phyloP scores from a whole-genome alignment of 92 coral and sea anemone genomes.

The Scolanthus callimorphus region DNA sequence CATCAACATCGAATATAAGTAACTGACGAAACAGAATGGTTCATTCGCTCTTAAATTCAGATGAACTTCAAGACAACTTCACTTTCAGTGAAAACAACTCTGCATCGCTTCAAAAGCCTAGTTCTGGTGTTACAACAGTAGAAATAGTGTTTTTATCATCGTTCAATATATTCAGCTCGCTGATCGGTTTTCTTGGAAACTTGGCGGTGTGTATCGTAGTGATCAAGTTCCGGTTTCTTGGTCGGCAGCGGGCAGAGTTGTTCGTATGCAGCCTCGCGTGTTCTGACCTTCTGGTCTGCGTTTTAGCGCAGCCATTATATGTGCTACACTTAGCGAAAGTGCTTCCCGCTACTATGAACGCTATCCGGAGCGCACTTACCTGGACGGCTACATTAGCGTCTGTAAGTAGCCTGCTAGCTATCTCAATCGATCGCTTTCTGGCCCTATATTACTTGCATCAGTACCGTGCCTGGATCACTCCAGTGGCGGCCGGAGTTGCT shows the following conservation, averaged over 20 bases:
- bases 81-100: neutral
- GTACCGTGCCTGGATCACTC: slow-evolving; percentile 46
- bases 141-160: slow-evolving; percentile 16
- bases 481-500: slow-evolving; percentile 29
- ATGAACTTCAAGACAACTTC: neutral
- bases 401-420: slow-evolving; percentile 58
- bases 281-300: slow-evolving; percentile 64
- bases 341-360: slow-evolving; percentile 28
- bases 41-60: no score
- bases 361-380: slow-evolving; percentile 44
- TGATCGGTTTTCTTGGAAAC: slow-evolving; percentile 66
- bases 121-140: neutral
- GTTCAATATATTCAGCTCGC: slow-evolving; percentile 13
- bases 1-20: no score
- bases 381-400: slow-evolving; percentile 71
- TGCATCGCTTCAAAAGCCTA: neutral
- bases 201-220: slow-evolving; percentile 63
- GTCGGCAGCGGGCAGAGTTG: slow-evolving; percentile 68
- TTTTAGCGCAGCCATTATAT: slow-evolving; percentile 71
- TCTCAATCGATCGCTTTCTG: slow-evolving; percentile 76
- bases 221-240: slow-evolving; percentile 61
- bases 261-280: slow-evolving; percentile 68
- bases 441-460: slow-evolving; percentile 61
- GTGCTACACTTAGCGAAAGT: slow-evolving; percentile 22
- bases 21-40: no score